These are phyloP conservation scores for Cuculus canorus DNA, from an alignment of 2,797 vertebrate genomes.

Conservation along the genomic window DNA sequence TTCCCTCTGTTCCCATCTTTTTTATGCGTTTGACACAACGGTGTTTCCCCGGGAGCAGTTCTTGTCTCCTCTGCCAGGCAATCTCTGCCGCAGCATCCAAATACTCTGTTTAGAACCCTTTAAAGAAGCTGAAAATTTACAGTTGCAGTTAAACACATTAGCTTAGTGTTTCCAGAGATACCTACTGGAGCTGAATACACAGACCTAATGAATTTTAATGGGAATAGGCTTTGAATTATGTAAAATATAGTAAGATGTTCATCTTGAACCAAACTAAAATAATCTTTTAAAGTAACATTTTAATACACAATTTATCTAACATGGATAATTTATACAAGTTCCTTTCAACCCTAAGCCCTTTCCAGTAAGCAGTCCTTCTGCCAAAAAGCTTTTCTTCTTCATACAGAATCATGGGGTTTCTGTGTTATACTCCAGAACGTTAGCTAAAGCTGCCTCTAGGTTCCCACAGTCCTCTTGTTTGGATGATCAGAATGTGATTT, in stretches of 20 bases:
- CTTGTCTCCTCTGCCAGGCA: not conserved
- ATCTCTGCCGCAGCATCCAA: not conserved
- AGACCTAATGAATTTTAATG: conserved; percentile 66
- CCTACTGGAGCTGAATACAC: conserved; percentile 39
- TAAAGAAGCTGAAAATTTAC: conserved; percentile 12
- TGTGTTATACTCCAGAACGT: not conserved
- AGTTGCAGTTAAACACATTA: not conserved
- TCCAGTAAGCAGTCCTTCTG: not conserved
- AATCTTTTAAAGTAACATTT: conserved; percentile 45
- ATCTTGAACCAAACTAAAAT: conserved; percentile 11
- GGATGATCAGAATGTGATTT: not conserved
- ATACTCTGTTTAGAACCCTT: not conserved
- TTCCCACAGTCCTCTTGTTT: not conserved
- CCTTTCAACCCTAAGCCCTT: not conserved
- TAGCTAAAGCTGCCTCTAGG: not conserved
- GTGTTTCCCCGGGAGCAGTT: not conserved
- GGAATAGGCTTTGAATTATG: conserved; percentile 55
- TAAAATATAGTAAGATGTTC: conserved; percentile 50
- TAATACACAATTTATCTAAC: conserved; percentile 57
- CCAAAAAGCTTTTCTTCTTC: conserved; percentile 5
- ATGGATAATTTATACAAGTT: conserved; percentile 54
- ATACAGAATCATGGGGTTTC: not conserved
- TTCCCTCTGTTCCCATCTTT: conserved; percentile 20
- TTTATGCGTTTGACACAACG: rapidly evolving
- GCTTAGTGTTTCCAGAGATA: not conserved